Evolutionary conservation across 2,888 invertebrate species (phyloP), one percentile per base, ranked within the genome.

Genomic region (Zele albiditarsus): DNA sequence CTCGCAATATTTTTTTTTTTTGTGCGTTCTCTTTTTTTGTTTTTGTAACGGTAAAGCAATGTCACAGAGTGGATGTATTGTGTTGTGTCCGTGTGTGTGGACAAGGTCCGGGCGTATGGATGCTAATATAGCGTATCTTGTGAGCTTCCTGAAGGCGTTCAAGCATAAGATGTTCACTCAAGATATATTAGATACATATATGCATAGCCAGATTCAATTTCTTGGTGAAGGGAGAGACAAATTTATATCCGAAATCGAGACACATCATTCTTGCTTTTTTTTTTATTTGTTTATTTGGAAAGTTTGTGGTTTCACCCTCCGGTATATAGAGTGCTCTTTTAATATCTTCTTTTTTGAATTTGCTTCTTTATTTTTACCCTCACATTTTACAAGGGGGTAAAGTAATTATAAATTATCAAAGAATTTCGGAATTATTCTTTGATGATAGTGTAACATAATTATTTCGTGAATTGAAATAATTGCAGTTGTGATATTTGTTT

Each of bases 131-230:
- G 49, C 10, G 53, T 68, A 28, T 28, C 31, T 68, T n/a, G 53
- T 60, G 53, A 28, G 28, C 27, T 68, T 68, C 66, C 49, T 68
- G 31, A 25, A 58, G 69, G 69, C 69, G 69, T 70, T 57, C 23
- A 70, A 23, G 33, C 69, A 31, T 70, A n/a, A 49, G 68, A 68
- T 49, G 57, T 27, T 58, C 57, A 58, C 27, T 58, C 25, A 20
- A 62, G 31, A 31, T 62, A 25, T n/a, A 62, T 58, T 31, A 25
- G 66, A 63, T 33, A n/a, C 5, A 53, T 53, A 42, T 20, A 46
- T 42, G 23, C 10, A 25, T 25, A 25, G 23, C 23, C 42, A 8
- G 49, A 68, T 68, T 53, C 16, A 53, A 68, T 68, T 68, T 53
- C 49, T 42, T 42, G n/a, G 42, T 20, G 42, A 25, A 38, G 20